Evolutionary conservation across 1,140 invertebrate species (phyloP).

Genomic region (Belonocnema kinseyi): DNA sequence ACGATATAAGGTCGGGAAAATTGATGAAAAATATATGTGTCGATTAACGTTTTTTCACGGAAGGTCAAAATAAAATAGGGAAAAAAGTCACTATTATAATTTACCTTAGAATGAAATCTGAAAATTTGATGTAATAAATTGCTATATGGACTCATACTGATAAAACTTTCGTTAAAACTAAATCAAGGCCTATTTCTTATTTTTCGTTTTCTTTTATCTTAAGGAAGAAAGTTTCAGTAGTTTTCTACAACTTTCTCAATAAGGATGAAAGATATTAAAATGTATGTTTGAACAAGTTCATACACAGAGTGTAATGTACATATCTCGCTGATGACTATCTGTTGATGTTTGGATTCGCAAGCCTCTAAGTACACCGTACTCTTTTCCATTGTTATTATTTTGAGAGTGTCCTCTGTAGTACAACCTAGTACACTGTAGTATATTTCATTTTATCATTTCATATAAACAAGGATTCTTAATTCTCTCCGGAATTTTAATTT

Average conservation of each 20-base stretch:
- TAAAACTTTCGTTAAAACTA: too few species aligned
- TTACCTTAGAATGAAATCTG: too few species aligned
- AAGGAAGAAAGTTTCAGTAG: background rate
- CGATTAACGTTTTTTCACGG: too few species aligned
- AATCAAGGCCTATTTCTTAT: too few species aligned
- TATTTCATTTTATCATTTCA: conserved; percentile 7
- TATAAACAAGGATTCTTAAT: conserved; percentile 16
- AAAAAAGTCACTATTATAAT: too few species aligned
- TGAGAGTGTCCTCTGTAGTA: conserved; percentile 20
- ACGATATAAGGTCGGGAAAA: too few species aligned
- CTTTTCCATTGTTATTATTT: conserved; percentile 13
- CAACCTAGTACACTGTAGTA: background rate
- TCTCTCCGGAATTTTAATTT: conserved; percentile 17
- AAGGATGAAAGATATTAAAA: background rate
- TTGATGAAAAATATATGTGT: too few species aligned
- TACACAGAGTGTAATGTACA: background rate
- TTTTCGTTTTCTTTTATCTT: too few species aligned
- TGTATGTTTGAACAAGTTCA: background rate
- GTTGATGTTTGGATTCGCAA: background rate
- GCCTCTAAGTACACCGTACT: conserved; percentile 4
- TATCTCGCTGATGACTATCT: background rate
- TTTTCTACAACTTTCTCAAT: background rate
- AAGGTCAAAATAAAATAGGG: too few species aligned
- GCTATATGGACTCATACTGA: too few species aligned
- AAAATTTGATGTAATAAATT: too few species aligned